These are phyloP conservation scores for Actinia equina DNA, from an alignment of 64 coral and sea anemone genomes.

Conservation along the genomic window DNA sequence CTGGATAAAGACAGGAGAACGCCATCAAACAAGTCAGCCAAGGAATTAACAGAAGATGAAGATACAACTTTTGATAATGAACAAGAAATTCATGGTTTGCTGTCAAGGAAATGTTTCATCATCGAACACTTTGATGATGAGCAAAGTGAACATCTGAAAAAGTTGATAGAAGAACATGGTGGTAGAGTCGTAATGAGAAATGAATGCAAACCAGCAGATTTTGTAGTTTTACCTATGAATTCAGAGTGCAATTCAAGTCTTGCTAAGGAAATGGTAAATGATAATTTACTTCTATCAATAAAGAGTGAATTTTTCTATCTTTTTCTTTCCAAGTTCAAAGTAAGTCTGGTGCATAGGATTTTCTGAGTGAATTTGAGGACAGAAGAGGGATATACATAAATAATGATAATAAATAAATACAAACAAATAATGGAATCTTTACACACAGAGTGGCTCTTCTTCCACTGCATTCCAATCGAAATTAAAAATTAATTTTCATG, in stretches of 20 bases:
- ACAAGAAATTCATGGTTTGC: constrained; percentile 24
- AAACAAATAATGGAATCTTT: too few species aligned
- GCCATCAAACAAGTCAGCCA: background rate
- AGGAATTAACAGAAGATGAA: constrained; percentile 8
- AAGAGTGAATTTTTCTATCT: too few species aligned
- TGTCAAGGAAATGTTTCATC: constrained; percentile 41
- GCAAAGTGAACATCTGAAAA: constrained; percentile 44
- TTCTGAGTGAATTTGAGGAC: too few species aligned
- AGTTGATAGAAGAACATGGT: constrained; percentile 59
- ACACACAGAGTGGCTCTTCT: too few species aligned
- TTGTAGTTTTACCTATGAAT: constrained; percentile 86
- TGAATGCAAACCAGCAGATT: constrained; percentile 60
- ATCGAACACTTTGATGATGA: constrained; percentile 58
- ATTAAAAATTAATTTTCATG: too few species aligned
- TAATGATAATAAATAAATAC: too few species aligned
- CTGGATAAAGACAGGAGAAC: background rate
- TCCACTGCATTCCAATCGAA: too few species aligned
- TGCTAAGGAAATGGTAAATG: constrained; percentile 62
- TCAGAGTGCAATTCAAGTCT: constrained; percentile 2
- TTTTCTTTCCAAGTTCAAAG: background rate
- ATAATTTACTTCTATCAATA: too few species aligned
- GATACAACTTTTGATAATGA: constrained; percentile 59
- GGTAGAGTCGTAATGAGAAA: constrained; percentile 24
- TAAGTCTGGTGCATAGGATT: background rate
- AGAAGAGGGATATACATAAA: too few species aligned